Base-by-base conservation (phyloP, 35 echinoderm and acorn worm species). In the Ptychodera flava region DNA sequence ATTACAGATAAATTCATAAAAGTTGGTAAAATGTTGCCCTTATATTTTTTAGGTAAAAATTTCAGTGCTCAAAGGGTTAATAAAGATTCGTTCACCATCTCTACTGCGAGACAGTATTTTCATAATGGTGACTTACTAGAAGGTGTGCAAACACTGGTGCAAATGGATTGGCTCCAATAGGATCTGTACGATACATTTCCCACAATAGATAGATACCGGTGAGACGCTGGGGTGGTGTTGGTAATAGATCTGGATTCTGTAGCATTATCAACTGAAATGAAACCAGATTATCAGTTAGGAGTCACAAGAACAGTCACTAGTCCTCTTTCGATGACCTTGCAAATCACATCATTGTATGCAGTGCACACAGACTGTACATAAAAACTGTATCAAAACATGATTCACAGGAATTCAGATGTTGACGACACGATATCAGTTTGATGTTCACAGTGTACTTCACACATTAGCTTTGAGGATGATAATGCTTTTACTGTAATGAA, bases 91-190 rank as follows among this genome's bases (percentile, higher is more conserved):
- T n/a, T n/a, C n/a, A n/a, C n/a, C n/a, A n/a, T n/a, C n/a, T n/a
- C n/a, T n/a, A n/a, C n/a, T n/a, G n/a, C n/a, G n/a, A n/a, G n/a
- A n/a, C n/a, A n/a, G n/a, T n/a, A n/a, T n/a, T n/a, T n/a, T n/a
- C n/a, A n/a, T n/a, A n/a, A n/a, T n/a, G n/a, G 1, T 35, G 27
- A 38, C 88, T 93, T 92, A 97, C 91, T 80, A 97, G 53, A 10
- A 97, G 76, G 76, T 91, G 95, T 15, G 89, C 91, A 86, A 97
- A 97, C 0, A 97, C 85, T 0, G 95, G 95, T 35, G 95, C 95
- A 89, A 97, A 97, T 27, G 95, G 95, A 33, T 90, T 97, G 82
- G 91, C 91, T 16, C 92, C 92, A 15, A 97, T 91, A 0, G 95
- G 81, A 28, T 97, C 95, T 34, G 80, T 81, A 29, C 92, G 93